Conservation (phyloP, 1,140 invertebrate genomes). For the Steinernema khuongi region DNA sequence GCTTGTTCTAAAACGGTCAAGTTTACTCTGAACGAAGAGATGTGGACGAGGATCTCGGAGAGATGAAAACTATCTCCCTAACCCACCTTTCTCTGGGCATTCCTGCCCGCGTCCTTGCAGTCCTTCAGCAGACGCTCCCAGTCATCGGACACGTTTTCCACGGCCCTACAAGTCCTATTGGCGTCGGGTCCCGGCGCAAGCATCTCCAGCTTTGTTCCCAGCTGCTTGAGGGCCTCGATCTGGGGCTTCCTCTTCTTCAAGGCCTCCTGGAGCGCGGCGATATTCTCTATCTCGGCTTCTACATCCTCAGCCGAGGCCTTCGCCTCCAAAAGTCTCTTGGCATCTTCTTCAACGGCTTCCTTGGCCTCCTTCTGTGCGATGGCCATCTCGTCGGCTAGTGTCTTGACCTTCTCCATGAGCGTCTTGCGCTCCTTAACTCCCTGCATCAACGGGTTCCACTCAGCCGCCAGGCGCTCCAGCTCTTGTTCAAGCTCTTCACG, state of each 20-base stretch:
- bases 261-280: slow-evolving; percentile 2
- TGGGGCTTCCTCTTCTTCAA: not conserved
- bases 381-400: slow-evolving; percentile 13
- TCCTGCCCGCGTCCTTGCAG: not conserved
- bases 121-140: slow-evolving; percentile 5
- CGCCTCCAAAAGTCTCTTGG: slow-evolving; percentile 26
- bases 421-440: slow-evolving; percentile 28
- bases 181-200: slow-evolving; percentile 61
- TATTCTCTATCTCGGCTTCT: slow-evolving; percentile 15
- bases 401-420: slow-evolving; percentile 28
- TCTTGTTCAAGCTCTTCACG: slow-evolving; percentile 66
- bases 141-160: not conserved
- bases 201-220: slow-evolving; percentile 38
- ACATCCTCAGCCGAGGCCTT: slow-evolving; percentile 20
- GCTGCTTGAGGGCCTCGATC: slow-evolving; percentile 27
- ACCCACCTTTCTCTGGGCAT: not conserved
- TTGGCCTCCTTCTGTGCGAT: slow-evolving; percentile 24
- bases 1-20: not conserved
- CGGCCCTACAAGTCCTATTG: slow-evolving; percentile 7
- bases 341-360: slow-evolving; percentile 19
- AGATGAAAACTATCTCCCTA: not conserved
- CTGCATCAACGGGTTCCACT: slow-evolving; percentile 32
- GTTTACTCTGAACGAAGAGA: too few relatives aligned
- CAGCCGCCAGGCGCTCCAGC: slow-evolving; percentile 59
- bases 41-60: too few relatives aligned